Evolutionary conservation across 1,140 invertebrate species (phyloP), one percentile per base, ranked within the genome.

Genomic region (Atta colombica): DNA sequence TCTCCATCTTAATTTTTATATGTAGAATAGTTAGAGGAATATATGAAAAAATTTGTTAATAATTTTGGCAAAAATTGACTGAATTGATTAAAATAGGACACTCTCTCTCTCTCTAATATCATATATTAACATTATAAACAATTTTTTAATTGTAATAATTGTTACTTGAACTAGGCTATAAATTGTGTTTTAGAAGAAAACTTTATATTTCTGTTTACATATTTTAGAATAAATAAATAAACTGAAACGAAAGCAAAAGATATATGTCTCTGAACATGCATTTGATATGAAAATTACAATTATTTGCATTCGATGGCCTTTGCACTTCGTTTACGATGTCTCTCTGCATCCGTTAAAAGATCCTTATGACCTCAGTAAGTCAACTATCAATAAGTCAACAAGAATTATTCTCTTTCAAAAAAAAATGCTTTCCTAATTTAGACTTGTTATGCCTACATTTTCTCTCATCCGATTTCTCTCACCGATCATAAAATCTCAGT

Each of bases 401-500:
- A 21, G n/a, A 69, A 65, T 39, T 81, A 81, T 81, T 12, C 16
- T 71, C 10, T 35, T n/a, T 6, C 16, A 35, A 75, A 75, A 74
- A 28, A 74, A 28, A 49, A 14, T 65, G 3, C 31, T 0, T 45
- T 53, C 49, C 45, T 78, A 85, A 77, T 78, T 63, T 60, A 55
- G 16, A 35, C 60, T 77, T 61, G 69, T 66, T 77, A 66, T 85
- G 49, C 39, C 21, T 72, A 21, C 58, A 31, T 31, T 21, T 71
- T 39, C 7, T 72, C 39, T 75, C 71, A 25, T 75, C 35, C 31
- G 55, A n/a, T 21, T 71, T 39, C 7, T 72, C 39, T 75, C 71
- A 25, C 35, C 31, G 55, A 58, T 45, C 87, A 66, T 91, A 91
- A 92, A 90, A 88, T 84, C 85, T 31, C 88, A 69, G 61, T 61